Base-by-base conservation (phyloP, 2,888 invertebrate species). In the Lamellibrachia columna region DNA sequence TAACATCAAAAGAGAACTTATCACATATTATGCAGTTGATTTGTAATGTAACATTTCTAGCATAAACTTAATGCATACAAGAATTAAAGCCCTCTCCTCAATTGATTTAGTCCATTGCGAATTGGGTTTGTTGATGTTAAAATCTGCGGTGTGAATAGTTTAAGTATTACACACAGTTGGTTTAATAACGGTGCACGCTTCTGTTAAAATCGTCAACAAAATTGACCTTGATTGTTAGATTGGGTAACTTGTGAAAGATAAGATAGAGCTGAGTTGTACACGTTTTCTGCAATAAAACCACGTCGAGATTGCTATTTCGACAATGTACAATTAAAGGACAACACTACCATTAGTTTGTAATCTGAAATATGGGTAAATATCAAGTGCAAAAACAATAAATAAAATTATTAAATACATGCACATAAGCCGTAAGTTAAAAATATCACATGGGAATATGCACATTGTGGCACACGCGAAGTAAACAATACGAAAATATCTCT, bases 1-100 rank as follows among this genome's bases (percentile, higher is more conserved):
- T 75, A 75, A 75, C 75, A 75, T 75, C 75, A 75, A 75, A 75
- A 75, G 75, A 75, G n/a, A 75, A 75, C 75, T 75, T 75, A 75
- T 75, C 75, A 75, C 75, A 75, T 40, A 40, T 40, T 40, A 40
- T 75, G 75, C n/a, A 75, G 75, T 22, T 22, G 75, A n/a, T 75
- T n/a, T 75, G 75, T 75, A 22, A 75, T 22, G 15, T 75, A 22
- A 15, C 75, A 75, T 75, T 75, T 75, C 15, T 75, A 75, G 22
- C 22, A 75, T 75, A 75, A 60, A 11, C 60, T 15, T 60, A 75
- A 4, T 75, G 75, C 75, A 22, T 75, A 75, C 75, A 75, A 75
- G 15, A 75, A 40, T 40, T 40, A 40, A 40, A 40, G 40, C 40
- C 40, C 40, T 40, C 40, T 40, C 40, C 1, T 40, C 40, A 1